Conservation (phyloP, 2,113 vertebrate species). For the Epinephelus lanceolatus region DNA sequence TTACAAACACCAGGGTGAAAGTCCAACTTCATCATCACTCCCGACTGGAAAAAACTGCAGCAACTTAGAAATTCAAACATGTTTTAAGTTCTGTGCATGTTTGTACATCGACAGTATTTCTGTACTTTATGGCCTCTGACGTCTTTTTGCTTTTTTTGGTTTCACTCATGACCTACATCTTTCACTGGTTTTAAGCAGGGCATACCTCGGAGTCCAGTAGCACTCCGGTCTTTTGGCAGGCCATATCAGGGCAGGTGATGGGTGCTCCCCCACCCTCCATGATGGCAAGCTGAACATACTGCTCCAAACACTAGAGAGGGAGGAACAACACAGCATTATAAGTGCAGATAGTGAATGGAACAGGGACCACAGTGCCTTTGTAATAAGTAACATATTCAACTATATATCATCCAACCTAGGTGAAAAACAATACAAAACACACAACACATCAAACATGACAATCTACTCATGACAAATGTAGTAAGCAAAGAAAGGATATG, state of each 20-base stretch:
- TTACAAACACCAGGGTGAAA: conserved; percentile 6
- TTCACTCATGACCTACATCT: conserved; percentile 25
- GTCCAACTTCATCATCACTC: conserved; percentile 2
- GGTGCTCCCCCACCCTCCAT: conserved; percentile 92
- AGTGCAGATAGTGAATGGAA: not conserved
- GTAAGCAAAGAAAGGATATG: not conserved
- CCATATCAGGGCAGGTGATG: conserved; percentile 94
- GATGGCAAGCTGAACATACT: conserved; percentile 92
- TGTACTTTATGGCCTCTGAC: not conserved
- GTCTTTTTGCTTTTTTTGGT: not conserved
- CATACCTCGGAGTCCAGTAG: conserved; percentile 94
- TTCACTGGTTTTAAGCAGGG: conserved; percentile 11
- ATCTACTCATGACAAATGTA: not conserved
- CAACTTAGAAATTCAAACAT: conserved; percentile 6
- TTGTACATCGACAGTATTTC: not conserved
- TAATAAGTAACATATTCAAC: not conserved
- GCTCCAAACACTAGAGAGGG: conserved; percentile 90
- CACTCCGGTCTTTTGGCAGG: conserved; percentile 87
- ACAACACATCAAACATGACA: not conserved
- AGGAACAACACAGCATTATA: conserved; percentile 23
- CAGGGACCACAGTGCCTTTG: not conserved
- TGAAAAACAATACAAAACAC: not conserved
- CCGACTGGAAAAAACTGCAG: not conserved
- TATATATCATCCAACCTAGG: not conserved
- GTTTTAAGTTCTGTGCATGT: not conserved